phyloP scores from a whole-genome alignment of 2,113 vertebrate genomes.

The Hemibagrus wyckioides region DNA sequence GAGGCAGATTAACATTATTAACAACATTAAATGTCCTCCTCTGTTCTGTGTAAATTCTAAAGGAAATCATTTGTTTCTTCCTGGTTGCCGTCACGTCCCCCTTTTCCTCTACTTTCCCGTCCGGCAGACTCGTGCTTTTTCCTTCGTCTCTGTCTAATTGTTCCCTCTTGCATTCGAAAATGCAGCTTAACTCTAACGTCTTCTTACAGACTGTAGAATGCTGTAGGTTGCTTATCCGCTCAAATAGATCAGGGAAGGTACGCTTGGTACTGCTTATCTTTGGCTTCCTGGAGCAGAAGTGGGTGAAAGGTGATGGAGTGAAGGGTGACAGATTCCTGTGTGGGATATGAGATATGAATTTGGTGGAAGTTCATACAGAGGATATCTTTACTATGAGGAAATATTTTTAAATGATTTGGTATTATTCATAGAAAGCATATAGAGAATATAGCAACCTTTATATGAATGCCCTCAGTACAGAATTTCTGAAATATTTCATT shows the following conservation, averaged over 20 bases:
- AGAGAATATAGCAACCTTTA: not conserved
- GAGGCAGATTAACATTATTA: too few relatives aligned
- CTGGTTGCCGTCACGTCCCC: not conserved
- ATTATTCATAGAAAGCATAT: too few relatives aligned
- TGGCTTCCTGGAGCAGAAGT: not conserved
- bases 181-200: not conserved
- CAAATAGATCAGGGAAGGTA: not conserved
- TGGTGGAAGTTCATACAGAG: not conserved
- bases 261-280: not conserved
- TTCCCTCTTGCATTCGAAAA: not conserved
- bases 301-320: slow-evolving; percentile 16
- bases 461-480: not conserved
- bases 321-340: not conserved
- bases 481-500: not conserved
- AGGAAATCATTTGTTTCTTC: not conserved
- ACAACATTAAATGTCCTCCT: too few relatives aligned
- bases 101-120: not conserved
- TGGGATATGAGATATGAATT: not conserved
- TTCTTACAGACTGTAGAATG: not conserved
- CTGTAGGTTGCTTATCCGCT: slow-evolving; percentile 3
- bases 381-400: not conserved
- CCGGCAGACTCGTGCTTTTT: not conserved
- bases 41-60: not conserved
- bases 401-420: too few relatives aligned
- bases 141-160: not conserved